Conservation (phyloP, 2,113 vertebrate species). For the Tyto alba region DNA sequence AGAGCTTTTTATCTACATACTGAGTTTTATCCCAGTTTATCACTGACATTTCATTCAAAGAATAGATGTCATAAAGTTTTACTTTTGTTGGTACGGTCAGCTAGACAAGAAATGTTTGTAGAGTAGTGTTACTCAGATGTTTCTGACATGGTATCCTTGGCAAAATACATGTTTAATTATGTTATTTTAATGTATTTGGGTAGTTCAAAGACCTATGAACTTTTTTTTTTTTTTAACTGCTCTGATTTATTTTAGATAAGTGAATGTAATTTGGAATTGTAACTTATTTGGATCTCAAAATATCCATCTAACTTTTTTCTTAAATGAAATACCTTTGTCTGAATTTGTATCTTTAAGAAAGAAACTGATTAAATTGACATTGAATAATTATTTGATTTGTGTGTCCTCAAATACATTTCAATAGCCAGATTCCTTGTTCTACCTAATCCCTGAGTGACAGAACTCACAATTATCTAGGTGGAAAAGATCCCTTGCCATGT, state of each 20-base stretch:
- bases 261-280: not conserved
- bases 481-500: not conserved
- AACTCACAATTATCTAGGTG: not conserved
- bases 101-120: not conserved
- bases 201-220: not conserved
- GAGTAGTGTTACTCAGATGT: not conserved
- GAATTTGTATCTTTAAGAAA: not conserved
- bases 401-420: not conserved
- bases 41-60: conserved; percentile 29
- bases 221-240: not conserved
- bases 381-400: not conserved
- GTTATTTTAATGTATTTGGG: not conserved
- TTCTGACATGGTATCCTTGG: not conserved
- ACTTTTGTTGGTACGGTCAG: not conserved
- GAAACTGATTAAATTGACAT: not conserved
- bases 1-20: conserved; percentile 31
- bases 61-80: conserved; percentile 25
- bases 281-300: not conserved
- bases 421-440: not conserved
- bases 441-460: not conserved
- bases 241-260: not conserved
- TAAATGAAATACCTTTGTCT: not conserved
- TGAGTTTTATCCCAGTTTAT: conserved; percentile 42
- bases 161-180: not conserved
- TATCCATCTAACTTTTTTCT: not conserved